These are phyloP conservation scores for Sciurus niger DNA, from an alignment of 2,113 vertebrate genomes.

Conservation along the genomic window DNA sequence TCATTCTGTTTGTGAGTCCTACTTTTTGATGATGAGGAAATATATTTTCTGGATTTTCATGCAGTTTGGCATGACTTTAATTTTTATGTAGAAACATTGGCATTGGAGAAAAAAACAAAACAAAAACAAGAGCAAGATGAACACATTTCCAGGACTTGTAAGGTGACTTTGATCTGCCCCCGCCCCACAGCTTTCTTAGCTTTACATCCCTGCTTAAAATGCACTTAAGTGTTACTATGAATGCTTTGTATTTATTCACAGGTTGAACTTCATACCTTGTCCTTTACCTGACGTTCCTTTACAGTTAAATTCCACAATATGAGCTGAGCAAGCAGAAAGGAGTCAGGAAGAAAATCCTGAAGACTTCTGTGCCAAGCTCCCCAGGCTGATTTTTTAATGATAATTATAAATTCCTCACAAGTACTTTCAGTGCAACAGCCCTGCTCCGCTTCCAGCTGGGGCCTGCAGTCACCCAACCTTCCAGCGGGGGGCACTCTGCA, in stretches of 20 bases:
- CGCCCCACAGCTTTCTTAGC: neutral
- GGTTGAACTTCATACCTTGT: neutral
- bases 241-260: neutral
- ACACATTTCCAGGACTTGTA: neutral
- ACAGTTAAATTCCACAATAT: neutral
- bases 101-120: neutral
- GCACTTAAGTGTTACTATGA: neutral
- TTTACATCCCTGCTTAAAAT: neutral
- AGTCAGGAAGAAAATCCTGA: neutral
- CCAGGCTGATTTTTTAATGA: neutral
- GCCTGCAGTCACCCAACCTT: neutral
- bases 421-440: neutral
- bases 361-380: neutral
- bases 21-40: neutral
- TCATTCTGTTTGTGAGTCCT: neutral
- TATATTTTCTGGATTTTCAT: slow-evolving; percentile 36
- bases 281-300: neutral
- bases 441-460: accelerated
- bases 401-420: neutral
- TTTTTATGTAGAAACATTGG: neutral
- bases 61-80: neutral
- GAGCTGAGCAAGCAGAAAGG: neutral
- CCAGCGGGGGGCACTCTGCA: neutral
- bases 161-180: neutral
- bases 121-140: neutral